Evolutionary conservation across 2,797 vertebrate species (phyloP).

Genomic region (Hapalemur alaotrensis): DNA sequence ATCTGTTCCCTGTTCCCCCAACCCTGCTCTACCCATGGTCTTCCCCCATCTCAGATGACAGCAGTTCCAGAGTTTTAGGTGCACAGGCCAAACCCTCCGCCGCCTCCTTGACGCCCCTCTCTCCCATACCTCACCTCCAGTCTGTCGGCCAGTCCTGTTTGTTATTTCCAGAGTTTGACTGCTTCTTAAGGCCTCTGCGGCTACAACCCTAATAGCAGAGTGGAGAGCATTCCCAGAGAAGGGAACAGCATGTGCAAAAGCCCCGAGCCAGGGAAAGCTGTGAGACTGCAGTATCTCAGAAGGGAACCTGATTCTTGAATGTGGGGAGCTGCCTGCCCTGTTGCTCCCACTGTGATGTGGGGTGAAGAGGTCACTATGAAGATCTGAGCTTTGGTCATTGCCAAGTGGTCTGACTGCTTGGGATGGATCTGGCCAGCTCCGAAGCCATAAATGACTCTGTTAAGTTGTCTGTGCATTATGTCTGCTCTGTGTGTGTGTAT

Average conservation of each 20-base stretch:
- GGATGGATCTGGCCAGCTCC: not conserved
- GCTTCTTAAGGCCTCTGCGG: not conserved
- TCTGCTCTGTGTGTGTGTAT: not conserved
- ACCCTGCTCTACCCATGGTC: not conserved
- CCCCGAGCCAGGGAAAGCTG: not conserved
- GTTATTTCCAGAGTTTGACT: not conserved
- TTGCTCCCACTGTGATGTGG: not conserved
- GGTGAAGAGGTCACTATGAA: not conserved
- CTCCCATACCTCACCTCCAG: not conserved
- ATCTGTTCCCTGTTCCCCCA: not conserved
- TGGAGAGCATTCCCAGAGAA: not conserved
- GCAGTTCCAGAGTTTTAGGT: not conserved
- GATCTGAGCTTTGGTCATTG: not conserved
- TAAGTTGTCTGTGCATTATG: not conserved
- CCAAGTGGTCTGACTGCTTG: not conserved
- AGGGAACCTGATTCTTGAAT: not conserved
- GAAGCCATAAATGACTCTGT: not conserved
- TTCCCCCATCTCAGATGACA: not conserved
- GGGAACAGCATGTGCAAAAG: not conserved
- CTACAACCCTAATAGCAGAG: not conserved
- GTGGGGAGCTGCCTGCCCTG: not conserved
- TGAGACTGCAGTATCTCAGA: not conserved
- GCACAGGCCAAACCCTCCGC: not conserved
- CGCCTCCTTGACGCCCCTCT: too few species aligned
- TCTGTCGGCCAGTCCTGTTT: not conserved